Evolutionary conservation across 2,888 invertebrate genomes (phyloP), one percentile per base, ranked within the genome.

Genomic region (Pedicia rivosa): DNA sequence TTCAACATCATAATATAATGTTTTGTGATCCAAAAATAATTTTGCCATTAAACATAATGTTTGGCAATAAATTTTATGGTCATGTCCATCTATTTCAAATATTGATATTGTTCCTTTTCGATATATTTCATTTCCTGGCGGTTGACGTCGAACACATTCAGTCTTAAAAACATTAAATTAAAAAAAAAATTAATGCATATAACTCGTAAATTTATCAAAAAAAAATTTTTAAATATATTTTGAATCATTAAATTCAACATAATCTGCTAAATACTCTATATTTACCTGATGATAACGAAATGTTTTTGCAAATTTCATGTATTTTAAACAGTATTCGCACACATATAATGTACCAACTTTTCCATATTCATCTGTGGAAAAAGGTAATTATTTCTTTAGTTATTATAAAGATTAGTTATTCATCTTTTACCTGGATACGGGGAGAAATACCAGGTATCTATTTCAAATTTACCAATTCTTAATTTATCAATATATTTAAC

Each of bases 391-490:
- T n/a, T n/a, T n/a, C n/a, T n/a, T n/a, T n/a, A n/a, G n/a, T n/a
- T n/a, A n/a, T n/a, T n/a, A n/a, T n/a, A n/a, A n/a, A n/a, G n/a
- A n/a, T n/a, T n/a, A n/a, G n/a, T n/a, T n/a, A n/a, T n/a, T n/a
- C n/a, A n/a, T n/a, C n/a, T n/a, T n/a, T n/a, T n/a, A n/a, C n/a
- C n/a, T 1, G 98, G 97, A 56, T 92, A 98, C 0, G 98, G 98
- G 49, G 95, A 95, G 56, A 94, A 97, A 61, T 98, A 98, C 98
- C 98, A 98, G 2, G 97, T 92, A 56, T 92, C 91, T 41, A 98
- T 94, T 66, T 95, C 94, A 62, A 87, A 92, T 51, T 80, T 75
- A 10, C 83, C 97, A 49, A 97, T 86, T 63, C 92, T 90, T 47
- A 98, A 40, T 39, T 59, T 60, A 24, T 62, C 62, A 24, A 62